phyloP scores from a whole-genome alignment of 2,797 vertebrate genomes.

The Trichosurus vulpecula region DNA sequence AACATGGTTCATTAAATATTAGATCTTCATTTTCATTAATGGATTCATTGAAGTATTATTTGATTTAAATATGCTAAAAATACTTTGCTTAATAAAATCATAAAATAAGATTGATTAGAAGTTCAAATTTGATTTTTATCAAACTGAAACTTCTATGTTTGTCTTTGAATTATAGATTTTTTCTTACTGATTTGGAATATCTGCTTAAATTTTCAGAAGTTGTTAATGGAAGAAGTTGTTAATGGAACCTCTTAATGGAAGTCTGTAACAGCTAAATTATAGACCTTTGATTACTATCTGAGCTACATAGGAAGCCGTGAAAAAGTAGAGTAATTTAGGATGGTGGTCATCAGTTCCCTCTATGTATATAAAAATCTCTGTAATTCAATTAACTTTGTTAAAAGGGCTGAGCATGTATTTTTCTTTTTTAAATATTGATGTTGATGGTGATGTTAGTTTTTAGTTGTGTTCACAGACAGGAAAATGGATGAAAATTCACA shows the following conservation, averaged over 20 bases:
- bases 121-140: not conserved
- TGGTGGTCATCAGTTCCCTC: not conserved
- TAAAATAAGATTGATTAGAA: not conserved
- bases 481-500: conserved; percentile 3
- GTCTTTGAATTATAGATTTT: not conserved
- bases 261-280: conserved; percentile 1
- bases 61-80: not conserved
- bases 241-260: conserved; percentile 3
- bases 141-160: not conserved
- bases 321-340: conserved; percentile 39
- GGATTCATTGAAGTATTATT: not conserved
- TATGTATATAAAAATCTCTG: conserved; percentile 34
- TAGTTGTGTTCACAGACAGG: not conserved
- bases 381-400: conserved; percentile 29
- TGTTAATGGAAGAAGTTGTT: no score
- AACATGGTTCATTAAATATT: not conserved
- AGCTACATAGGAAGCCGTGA: not conserved
- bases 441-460: not conserved
- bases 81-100: not conserved
- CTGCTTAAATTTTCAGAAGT: not conserved
- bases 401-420: not conserved
- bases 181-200: not conserved
- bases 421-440: conserved; percentile 12
- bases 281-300: conserved; percentile 26
- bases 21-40: not conserved